These are phyloP conservation scores for Nudaria mundana DNA, from an alignment of 2,888 invertebrate genomes.

Conservation along the genomic window DNA sequence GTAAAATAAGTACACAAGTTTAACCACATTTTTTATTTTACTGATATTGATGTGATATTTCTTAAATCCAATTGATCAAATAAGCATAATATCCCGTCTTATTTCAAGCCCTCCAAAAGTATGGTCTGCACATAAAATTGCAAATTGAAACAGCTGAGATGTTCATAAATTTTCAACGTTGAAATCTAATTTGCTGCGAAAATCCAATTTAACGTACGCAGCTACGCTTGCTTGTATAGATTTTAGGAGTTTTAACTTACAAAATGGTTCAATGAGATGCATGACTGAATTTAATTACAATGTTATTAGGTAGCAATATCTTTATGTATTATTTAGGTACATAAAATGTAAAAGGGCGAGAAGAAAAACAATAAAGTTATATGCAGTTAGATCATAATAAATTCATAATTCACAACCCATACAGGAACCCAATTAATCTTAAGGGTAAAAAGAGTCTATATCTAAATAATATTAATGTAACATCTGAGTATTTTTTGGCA, in stretches of 20 bases:
- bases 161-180: slow-evolving; percentile 10
- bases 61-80: not conserved
- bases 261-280: slow-evolving; percentile 5
- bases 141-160: slow-evolving; percentile 2
- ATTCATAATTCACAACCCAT: too few relatives aligned
- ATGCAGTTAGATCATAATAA: too few relatives aligned
- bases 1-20: too few relatives aligned
- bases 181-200: slow-evolving; percentile 7
- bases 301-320: not conserved
- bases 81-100: not conserved
- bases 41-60: too few relatives aligned
- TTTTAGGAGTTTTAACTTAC: slow-evolving; percentile 1
- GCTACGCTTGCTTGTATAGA: slow-evolving; percentile 4
- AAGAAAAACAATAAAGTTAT: too few relatives aligned
- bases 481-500: too few relatives aligned
- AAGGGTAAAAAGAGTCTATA: too few relatives aligned
- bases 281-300: slow-evolving; percentile 2
- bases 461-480: too few relatives aligned
- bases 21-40: too few relatives aligned
- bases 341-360: too few relatives aligned
- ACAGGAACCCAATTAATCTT: too few relatives aligned
- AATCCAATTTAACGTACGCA: slow-evolving; percentile 10
- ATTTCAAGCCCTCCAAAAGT: slow-evolving; percentile 1
- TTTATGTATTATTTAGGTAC: slow-evolving; percentile 1
- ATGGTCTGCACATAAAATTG: slow-evolving; percentile 3